Conservation (phyloP, 2,113 vertebrate species). For the Hemibagrus wyckioides region DNA sequence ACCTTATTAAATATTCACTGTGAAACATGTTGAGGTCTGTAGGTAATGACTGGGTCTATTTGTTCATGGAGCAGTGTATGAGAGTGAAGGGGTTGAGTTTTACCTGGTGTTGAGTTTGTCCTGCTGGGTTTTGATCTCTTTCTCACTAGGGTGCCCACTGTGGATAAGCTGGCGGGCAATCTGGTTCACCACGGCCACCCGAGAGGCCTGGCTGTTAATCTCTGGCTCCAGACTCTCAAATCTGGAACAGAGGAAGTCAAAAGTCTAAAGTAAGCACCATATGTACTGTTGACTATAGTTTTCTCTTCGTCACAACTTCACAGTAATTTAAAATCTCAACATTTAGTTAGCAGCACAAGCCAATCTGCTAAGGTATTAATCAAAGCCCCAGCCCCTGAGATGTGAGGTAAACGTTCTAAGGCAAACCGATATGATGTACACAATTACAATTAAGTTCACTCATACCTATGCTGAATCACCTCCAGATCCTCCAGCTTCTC, state of each 20-base stretch:
- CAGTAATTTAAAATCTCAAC: background rate
- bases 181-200: conserved; percentile 97
- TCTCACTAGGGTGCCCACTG: conserved; percentile 92
- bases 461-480: conserved; percentile 96
- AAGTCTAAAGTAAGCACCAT: background rate
- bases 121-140: conserved; percentile 94
- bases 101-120: conserved; percentile 98
- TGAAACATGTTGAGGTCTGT: background rate
- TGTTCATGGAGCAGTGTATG: background rate
- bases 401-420: no score
- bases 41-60: background rate
- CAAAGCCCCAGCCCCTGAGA: no score
- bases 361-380: background rate
- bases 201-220: conserved; percentile 97
- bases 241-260: conserved; percentile 63
- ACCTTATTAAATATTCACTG: background rate
- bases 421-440: background rate
- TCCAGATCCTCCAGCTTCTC: conserved; percentile 98
- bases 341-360: background rate
- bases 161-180: conserved; percentile 94
- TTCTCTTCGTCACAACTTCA: background rate
- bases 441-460: conserved; percentile 9
- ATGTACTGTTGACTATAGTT: background rate
- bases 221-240: conserved; percentile 97
- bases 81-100: conserved; percentile 13